Conservation (phyloP, 2,797 vertebrate species). For the Tadarida brasiliensis region DNA sequence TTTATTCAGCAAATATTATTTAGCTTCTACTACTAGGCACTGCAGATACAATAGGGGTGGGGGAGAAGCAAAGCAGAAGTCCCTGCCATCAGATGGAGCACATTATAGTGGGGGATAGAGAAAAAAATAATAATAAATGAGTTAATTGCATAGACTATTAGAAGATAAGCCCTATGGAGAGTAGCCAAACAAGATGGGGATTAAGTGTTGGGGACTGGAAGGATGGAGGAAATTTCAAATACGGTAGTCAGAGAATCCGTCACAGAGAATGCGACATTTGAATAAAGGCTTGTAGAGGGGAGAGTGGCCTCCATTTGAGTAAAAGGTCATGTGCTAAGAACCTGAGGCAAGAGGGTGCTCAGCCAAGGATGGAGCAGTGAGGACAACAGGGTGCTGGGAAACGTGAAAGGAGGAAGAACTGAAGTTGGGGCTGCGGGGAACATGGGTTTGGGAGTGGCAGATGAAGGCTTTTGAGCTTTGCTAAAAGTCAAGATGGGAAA, state of each 20-base stretch:
- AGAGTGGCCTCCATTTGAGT: neutral
- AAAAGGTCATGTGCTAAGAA: neutral
- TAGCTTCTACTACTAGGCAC: neutral
- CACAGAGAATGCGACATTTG: neutral
- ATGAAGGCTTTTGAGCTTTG: neutral
- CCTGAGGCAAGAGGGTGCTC: neutral
- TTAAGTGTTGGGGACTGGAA: too few relatives aligned
- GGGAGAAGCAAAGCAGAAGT: neutral
- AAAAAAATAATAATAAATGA: neutral
- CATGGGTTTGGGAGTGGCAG: rapidly evolving
- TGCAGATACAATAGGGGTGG: neutral
- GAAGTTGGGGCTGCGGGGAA: neutral
- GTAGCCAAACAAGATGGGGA: neutral
- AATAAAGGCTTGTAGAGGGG: neutral
- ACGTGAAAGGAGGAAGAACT: neutral
- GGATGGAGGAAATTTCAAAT: neutral
- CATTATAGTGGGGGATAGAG: neutral
- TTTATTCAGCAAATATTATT: neutral
- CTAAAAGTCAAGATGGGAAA: neutral
- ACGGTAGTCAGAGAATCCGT: neutral
- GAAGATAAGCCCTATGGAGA: neutral
- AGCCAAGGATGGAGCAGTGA: neutral
- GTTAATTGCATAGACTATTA: neutral
- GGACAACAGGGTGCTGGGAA: neutral
- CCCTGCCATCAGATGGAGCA: neutral